phyloP scores from a whole-genome alignment of 2,888 invertebrate species.

The Empis stercorea region DNA sequence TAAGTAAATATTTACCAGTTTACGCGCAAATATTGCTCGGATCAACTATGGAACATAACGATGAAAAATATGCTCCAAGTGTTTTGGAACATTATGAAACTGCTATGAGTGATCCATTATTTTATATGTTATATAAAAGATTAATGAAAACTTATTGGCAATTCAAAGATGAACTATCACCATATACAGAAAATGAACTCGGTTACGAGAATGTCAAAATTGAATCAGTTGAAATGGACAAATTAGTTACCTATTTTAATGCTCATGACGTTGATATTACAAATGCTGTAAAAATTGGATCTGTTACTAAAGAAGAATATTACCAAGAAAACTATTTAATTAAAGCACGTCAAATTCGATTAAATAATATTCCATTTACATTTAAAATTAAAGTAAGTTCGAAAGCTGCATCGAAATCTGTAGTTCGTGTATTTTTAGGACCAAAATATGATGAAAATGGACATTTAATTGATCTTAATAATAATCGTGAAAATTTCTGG shows the following conservation, averaged over 20 bases:
- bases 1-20: constrained; percentile 45
- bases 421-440: constrained; percentile 54
- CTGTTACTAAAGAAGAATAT: constrained; percentile 21
- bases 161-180: constrained; percentile 46
- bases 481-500: constrained; percentile 48
- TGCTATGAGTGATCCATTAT: constrained; percentile 57
- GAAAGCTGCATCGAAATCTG: constrained; percentile 43
- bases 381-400: constrained; percentile 44
- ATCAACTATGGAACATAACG: constrained; percentile 19
- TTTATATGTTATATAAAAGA: constrained; percentile 55
- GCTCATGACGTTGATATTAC: constrained; percentile 49
- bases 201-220: constrained; percentile 48
- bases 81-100: constrained; percentile 50
- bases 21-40: constrained; percentile 48
- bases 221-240: constrained; percentile 45
- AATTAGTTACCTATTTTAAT: constrained; percentile 53
- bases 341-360: constrained; percentile 45
- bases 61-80: constrained; percentile 35
- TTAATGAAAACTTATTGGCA: constrained; percentile 42
- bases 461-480: constrained; percentile 43
- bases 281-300: constrained; percentile 38
- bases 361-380: constrained; percentile 52
- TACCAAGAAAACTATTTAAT: constrained; percentile 31
- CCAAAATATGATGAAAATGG: constrained; percentile 51
- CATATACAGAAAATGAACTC: constrained; percentile 48